These are phyloP conservation scores for Fragum fragum DNA, from an alignment of 2,888 invertebrate species.

Conservation along the genomic window DNA sequence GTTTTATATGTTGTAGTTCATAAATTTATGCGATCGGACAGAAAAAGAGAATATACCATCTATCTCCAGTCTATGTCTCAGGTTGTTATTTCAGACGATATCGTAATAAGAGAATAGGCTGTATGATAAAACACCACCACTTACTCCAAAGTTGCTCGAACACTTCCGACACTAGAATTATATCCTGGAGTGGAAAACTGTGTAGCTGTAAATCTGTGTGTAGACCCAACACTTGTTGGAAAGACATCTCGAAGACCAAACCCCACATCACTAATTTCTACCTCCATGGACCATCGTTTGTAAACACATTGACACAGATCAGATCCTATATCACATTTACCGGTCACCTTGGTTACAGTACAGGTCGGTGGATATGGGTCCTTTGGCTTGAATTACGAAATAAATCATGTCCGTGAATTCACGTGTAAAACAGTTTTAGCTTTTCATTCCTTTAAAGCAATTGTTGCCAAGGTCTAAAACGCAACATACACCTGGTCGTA, in stretches of 20 bases:
- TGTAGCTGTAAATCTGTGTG: conserved; percentile 36
- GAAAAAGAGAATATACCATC: too few relatives aligned
- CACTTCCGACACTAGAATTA: conserved; percentile 34
- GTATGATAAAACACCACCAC: neutral
- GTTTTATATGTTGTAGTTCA: too few relatives aligned
- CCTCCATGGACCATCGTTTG: conserved; percentile 51
- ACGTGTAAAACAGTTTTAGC: too few relatives aligned
- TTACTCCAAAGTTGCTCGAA: conserved; percentile 26
- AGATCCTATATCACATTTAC: conserved; percentile 51
- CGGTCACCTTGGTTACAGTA: conserved; percentile 39
- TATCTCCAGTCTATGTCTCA: too few relatives aligned
- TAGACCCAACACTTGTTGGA: conserved; percentile 38
- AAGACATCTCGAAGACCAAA: conserved; percentile 48
- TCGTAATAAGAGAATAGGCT: too few relatives aligned
- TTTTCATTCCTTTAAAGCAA: too few relatives aligned
- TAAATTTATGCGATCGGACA: too few relatives aligned
- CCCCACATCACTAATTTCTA: conserved; percentile 51
- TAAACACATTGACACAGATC: conserved; percentile 56
- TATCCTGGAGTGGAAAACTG: conserved; percentile 39
- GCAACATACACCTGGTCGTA: too few relatives aligned
- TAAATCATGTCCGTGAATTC: too few relatives aligned
- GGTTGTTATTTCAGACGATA: too few relatives aligned
- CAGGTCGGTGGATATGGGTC: conserved; percentile 55
- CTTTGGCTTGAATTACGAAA: conserved; percentile 10
- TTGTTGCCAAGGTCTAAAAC: too few relatives aligned